These are phyloP conservation scores for Pogonocherus hispidulus DNA, from an alignment of 2,888 invertebrate genomes.

Conservation along the genomic window DNA sequence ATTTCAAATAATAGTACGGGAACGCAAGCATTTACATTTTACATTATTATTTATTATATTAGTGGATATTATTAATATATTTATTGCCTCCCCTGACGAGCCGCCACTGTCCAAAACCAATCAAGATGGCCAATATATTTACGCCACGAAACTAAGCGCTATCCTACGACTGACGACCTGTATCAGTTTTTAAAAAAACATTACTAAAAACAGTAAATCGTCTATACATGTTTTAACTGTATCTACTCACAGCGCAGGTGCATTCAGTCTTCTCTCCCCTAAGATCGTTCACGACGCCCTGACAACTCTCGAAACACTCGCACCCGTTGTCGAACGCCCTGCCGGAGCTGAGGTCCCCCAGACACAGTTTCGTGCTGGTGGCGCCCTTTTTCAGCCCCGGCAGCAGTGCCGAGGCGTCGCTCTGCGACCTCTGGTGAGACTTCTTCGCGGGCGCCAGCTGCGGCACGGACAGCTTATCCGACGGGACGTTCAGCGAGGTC, in stretches of 20 bases:
- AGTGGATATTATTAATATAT: no score
- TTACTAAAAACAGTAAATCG: no score
- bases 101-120: no score
- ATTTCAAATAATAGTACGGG: no score
- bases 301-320: constrained; percentile 89
- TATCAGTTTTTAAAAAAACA: no score
- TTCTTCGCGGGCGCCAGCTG: constrained; percentile 72
- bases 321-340: constrained; percentile 98
- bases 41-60: no score
- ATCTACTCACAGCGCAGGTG: constrained; percentile 77
- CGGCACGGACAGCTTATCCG: constrained; percentile 59
- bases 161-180: no score
- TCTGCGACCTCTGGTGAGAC: constrained; percentile 82
- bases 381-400: constrained; percentile 55
- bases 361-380: constrained; percentile 74
- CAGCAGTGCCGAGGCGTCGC: constrained; percentile 84
- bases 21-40: no score
- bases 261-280: constrained; percentile 84
- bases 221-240: no score
- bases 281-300: constrained; percentile 83
- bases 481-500: constrained; percentile 61
- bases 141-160: no score
- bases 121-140: no score
- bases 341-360: constrained; percentile 94
- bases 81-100: no score